phyloP scores from a whole-genome alignment of 2,888 invertebrate genomes.

The Pediacus dermestoides region DNA sequence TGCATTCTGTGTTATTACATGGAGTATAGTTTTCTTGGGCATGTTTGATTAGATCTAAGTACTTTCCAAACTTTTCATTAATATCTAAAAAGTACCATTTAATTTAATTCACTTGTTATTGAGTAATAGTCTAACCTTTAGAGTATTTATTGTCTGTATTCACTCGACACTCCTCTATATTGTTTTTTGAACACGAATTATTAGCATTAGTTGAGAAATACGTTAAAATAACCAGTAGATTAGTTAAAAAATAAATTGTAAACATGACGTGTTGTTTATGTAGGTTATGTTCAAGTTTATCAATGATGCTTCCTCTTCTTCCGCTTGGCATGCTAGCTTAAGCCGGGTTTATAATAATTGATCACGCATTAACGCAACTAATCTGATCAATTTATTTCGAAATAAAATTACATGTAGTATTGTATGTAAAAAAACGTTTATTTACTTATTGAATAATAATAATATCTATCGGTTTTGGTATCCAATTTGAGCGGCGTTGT shows the following conservation, averaged over 20 bases:
- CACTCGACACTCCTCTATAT: constrained; percentile 30
- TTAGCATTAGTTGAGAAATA: constrained; percentile 13
- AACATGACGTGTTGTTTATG: constrained; percentile 17
- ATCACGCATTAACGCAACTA: too few species aligned
- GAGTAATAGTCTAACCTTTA: constrained; percentile 34
- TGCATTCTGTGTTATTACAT: constrained; percentile 59
- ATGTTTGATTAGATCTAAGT: constrained; percentile 50
- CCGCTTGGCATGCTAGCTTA: too few species aligned
- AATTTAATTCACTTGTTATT: constrained; percentile 7
- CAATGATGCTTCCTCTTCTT: too few species aligned
- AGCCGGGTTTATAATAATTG: too few species aligned
- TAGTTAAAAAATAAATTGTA: constrained; percentile 4
- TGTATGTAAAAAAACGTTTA: too few species aligned
- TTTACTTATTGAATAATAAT: too few species aligned
- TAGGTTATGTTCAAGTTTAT: constrained; percentile 13
- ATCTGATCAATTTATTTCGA: too few species aligned
- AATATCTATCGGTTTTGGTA: constrained; percentile 7
- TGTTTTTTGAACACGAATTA: constrained; percentile 32
- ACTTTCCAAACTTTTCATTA: constrained; percentile 49
- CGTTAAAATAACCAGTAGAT: constrained; percentile 7
- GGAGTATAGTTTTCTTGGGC: constrained; percentile 55
- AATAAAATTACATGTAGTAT: too few species aligned
- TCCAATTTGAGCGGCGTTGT: constrained; percentile 35
- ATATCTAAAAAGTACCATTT: constrained; percentile 47
- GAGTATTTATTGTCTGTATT: constrained; percentile 39